These are phyloP conservation scores for Enteromius paludinosus DNA, from an alignment of 2,797 vertebrate species.

Conservation along the genomic window DNA sequence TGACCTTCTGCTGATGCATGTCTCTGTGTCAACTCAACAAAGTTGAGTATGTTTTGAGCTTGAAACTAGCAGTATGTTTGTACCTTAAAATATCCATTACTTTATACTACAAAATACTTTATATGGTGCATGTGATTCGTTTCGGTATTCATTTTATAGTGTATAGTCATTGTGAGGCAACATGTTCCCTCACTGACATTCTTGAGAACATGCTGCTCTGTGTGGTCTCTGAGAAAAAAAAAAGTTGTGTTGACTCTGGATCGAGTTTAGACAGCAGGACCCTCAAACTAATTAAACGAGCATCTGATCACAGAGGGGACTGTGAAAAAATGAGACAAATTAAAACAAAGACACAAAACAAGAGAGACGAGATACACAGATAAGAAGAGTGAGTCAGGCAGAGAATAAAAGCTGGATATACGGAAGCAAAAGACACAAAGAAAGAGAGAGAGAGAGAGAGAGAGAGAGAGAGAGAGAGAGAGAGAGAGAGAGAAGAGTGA, in stretches of 20 bases:
- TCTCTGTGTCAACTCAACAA: not conserved
- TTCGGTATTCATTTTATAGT: not conserved
- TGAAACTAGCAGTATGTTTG: not conserved
- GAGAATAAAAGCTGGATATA: slow-evolving; percentile 5
- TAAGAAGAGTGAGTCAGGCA: slow-evolving; percentile 7
- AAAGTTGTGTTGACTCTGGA: slow-evolving; percentile 18
- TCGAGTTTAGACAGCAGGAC: slow-evolving; percentile 16
- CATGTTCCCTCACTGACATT: slow-evolving; percentile 3
- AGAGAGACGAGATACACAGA: not conserved
- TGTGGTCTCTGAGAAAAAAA: not conserved
- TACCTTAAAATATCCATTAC: not conserved
- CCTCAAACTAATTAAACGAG: slow-evolving; percentile 19
- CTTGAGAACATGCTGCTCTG: slow-evolving; percentile 17
- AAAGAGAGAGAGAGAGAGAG: slow-evolving; percentile 26
- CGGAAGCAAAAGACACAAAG: not conserved
- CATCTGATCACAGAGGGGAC: slow-evolving; percentile 30
- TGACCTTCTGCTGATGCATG: not conserved
- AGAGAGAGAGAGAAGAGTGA: slow-evolving; percentile 9
- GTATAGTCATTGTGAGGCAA: slow-evolving; percentile 4
- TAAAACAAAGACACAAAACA: slow-evolving; percentile 41
- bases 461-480: slow-evolving; percentile 32
- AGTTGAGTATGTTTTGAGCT: not conserved
- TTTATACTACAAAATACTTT: slow-evolving; percentile 11
- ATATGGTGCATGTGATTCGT: slow-evolving; percentile 4
- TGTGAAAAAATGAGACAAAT: slow-evolving; percentile 25